Percentiles rank a stretch among this genome's conserved stretches.
phyloP scores from a whole-genome alignment of 1,140 invertebrate species.

The Archegozetes longisetosus region DNA sequence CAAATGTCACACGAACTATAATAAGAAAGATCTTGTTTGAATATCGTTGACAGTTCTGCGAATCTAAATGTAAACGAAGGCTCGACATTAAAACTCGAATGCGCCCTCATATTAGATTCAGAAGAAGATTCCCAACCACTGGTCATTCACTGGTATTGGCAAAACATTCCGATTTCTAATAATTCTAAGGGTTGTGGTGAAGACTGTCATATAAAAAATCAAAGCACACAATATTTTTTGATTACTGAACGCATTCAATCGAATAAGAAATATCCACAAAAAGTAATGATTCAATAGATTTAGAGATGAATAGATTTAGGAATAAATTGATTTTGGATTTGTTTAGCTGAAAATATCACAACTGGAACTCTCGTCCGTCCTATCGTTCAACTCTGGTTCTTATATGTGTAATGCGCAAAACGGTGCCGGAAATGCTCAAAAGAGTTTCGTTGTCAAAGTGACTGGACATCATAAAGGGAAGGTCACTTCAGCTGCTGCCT shows the following conservation, averaged over 20 bases:
- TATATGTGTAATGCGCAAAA: constrained; percentile 6
- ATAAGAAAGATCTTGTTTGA: too few species aligned
- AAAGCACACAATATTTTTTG: constrained; percentile 6
- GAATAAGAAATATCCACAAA: neutral
- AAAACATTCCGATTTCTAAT: constrained; percentile 13
- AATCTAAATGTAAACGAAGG: constrained; percentile 8
- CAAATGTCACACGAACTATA: too few species aligned
- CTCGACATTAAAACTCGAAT: constrained; percentile 7
- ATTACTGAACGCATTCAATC: constrained; percentile 9
- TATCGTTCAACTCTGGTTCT: constrained; percentile 2
- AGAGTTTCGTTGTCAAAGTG: neutral
- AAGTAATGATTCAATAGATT: constrained; percentile 1
- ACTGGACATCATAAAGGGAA: neutral
- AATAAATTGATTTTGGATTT: too few species aligned
- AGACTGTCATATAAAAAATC: neutral
- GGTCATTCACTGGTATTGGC: constrained; percentile 16
- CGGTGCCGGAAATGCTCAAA: constrained; percentile 1
- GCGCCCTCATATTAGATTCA: constrained; percentile 1
- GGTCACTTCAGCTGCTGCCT: neutral
- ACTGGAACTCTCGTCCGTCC: constrained; percentile 4
- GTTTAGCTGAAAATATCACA: constrained; percentile 5
- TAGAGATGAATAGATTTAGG: too few species aligned
- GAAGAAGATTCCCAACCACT: constrained; percentile 4
- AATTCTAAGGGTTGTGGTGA: constrained; percentile 15
- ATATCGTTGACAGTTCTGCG: too few species aligned